Conservation (phyloP, 2,797 vertebrate species). For the Brachymystax lenok region DNA sequence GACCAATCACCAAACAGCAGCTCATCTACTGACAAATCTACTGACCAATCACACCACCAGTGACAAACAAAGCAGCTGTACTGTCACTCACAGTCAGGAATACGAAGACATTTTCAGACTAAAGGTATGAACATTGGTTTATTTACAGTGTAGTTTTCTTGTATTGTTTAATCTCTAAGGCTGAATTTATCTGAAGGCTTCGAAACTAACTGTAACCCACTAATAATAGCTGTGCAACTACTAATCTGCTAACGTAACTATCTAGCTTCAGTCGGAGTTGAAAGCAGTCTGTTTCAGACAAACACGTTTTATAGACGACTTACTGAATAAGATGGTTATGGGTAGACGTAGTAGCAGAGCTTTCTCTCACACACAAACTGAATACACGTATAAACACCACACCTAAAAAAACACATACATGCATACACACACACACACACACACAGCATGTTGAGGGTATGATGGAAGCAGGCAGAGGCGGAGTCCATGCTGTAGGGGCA, state of each 20-base stretch:
- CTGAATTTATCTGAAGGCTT: background rate
- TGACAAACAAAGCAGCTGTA: background rate
- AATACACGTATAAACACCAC: background rate
- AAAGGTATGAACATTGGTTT: background rate
- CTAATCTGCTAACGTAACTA: background rate
- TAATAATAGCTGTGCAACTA: background rate
- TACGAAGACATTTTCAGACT: background rate
- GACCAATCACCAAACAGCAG: conserved; percentile 66
- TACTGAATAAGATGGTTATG: background rate
- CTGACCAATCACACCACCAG: conserved; percentile 4
- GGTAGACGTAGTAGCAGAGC: background rate
- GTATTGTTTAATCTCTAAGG: background rate
- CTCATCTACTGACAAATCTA: conserved; percentile 6
- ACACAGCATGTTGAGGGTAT: conserved; percentile 34
- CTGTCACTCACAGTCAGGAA: background rate
- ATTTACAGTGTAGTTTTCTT: background rate
- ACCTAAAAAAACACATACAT: background rate
- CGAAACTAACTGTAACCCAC: background rate
- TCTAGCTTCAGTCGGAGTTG: background rate
- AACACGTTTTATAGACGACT: background rate
- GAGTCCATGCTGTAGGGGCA: conserved; percentile 67
- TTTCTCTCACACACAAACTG: background rate
- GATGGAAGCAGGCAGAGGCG: conserved; percentile 56
- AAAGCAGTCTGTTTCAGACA: background rate
- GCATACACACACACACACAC: conserved; percentile 4